Conservation (phyloP, 2,888 invertebrate species). For the Cactoblastis cactorum region DNA sequence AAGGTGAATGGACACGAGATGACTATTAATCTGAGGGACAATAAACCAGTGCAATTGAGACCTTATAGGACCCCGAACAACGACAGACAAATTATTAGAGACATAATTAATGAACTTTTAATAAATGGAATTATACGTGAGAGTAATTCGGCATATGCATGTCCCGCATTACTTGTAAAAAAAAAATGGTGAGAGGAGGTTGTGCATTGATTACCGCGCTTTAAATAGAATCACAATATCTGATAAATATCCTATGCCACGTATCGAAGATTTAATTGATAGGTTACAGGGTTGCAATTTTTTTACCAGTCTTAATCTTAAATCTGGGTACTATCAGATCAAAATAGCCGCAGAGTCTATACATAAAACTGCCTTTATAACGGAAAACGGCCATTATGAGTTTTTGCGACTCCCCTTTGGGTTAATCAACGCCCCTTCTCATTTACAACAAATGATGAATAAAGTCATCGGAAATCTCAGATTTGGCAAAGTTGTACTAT, state of each 20-base stretch:
- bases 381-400: constrained; percentile 33
- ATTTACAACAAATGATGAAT: constrained; percentile 1
- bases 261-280: constrained; percentile 42
- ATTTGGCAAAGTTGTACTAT: constrained; percentile 15
- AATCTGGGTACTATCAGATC: constrained; percentile 42
- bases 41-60: no score
- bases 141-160: constrained; percentile 16
- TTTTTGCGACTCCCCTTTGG: constrained; percentile 30
- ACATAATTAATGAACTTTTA: constrained; percentile 14
- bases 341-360: constrained; percentile 20
- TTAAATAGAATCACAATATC: constrained; percentile 23
- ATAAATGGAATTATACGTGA: constrained; percentile 13
- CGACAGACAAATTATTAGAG: background rate
- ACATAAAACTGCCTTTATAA: constrained; percentile 37
- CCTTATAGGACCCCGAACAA: no score
- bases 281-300: constrained; percentile 27
- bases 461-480: background rate
- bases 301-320: constrained; percentile 38
- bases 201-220: constrained; percentile 21
- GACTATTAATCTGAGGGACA: no score
- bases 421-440: constrained; percentile 15
- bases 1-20: no score
- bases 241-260: constrained; percentile 38
- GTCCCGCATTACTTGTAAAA: constrained; percentile 14
- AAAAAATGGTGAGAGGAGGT: constrained; percentile 10